Evolutionary conservation across 2,888 invertebrate genomes (phyloP).

Genomic region (Philonicus albiceps): DNA sequence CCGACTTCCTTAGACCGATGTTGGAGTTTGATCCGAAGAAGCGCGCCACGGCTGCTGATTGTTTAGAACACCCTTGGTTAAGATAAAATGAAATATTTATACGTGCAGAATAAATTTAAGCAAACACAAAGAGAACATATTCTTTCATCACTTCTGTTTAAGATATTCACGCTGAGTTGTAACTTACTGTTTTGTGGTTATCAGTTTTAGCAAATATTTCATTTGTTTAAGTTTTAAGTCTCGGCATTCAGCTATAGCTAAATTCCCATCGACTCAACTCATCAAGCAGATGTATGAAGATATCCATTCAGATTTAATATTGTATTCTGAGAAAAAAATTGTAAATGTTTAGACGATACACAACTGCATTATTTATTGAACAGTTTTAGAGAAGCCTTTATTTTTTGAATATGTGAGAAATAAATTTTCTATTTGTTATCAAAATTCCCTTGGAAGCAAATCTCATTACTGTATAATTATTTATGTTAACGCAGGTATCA

Average conservation of each 20-base stretch:
- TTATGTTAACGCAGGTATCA: neutral
- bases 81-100: slow-evolving; percentile 60
- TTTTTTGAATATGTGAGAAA: slow-evolving; percentile 11
- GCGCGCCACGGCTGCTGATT: slow-evolving; percentile 93
- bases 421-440: slow-evolving; percentile 11
- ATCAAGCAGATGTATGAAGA: neutral
- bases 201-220: slow-evolving; percentile 16
- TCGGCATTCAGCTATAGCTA: slow-evolving; percentile 4
- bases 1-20: slow-evolving; percentile 96
- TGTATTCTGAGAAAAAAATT: neutral
- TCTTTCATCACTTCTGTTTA: slow-evolving; percentile 32
- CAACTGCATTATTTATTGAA: slow-evolving; percentile 29
- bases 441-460: slow-evolving; percentile 1
- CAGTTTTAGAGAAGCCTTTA: neutral
- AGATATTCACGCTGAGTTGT: slow-evolving; percentile 7
- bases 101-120: slow-evolving; percentile 13
- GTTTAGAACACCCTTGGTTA: slow-evolving; percentile 95
- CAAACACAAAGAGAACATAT: slow-evolving; percentile 5
- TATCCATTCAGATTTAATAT: neutral
- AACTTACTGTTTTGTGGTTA: slow-evolving; percentile 9
- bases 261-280: neutral
- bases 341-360: slow-evolving; percentile 2
- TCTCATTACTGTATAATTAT: slow-evolving; percentile 2
- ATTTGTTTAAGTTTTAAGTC: neutral
- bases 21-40: slow-evolving; percentile 92